Evolutionary conservation across 2,797 vertebrate species (phyloP).

Genomic region (Pangasius larnaudii): DNA sequence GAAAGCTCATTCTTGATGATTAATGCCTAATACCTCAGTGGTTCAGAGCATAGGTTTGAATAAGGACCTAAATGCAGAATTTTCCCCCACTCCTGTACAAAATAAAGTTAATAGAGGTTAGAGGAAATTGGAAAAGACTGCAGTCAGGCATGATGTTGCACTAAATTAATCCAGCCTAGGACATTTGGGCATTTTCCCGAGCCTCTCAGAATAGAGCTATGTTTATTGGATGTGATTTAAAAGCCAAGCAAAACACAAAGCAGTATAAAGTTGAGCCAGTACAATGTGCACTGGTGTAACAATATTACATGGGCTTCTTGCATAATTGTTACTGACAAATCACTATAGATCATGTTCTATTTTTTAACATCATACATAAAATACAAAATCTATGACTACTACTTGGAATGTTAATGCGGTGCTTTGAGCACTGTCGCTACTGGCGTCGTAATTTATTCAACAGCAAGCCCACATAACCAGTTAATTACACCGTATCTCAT

Average conservation of each 20-base stretch:
- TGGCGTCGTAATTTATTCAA: constrained; percentile 17
- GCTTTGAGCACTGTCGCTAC: neutral
- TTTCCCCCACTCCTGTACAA: neutral
- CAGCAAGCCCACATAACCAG: constrained; percentile 13
- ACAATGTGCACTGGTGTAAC: neutral
- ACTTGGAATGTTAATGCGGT: neutral
- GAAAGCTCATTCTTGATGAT: constrained; percentile 8
- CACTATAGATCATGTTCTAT: constrained; percentile 9
- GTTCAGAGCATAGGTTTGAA: constrained; percentile 18
- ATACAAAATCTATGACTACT: neutral
- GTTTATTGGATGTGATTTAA: neutral
- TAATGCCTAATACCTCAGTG: constrained; percentile 10
- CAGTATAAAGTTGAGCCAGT: neutral
- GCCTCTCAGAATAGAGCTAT: neutral
- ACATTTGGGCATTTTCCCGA: neutral
- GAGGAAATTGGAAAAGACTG: constrained; percentile 38
- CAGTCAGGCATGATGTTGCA: constrained; percentile 40
- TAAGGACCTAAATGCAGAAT: constrained; percentile 4
- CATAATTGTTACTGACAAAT: neutral
- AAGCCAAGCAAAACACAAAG: neutral
- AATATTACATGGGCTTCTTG: neutral
- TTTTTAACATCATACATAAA: neutral
- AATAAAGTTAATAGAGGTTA: constrained; percentile 29
- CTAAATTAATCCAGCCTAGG: constrained; percentile 41
- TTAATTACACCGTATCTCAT: constrained; percentile 23